phyloP scores from a whole-genome alignment of 1,140 invertebrate genomes.

The Pachypeltis micranthus region DNA sequence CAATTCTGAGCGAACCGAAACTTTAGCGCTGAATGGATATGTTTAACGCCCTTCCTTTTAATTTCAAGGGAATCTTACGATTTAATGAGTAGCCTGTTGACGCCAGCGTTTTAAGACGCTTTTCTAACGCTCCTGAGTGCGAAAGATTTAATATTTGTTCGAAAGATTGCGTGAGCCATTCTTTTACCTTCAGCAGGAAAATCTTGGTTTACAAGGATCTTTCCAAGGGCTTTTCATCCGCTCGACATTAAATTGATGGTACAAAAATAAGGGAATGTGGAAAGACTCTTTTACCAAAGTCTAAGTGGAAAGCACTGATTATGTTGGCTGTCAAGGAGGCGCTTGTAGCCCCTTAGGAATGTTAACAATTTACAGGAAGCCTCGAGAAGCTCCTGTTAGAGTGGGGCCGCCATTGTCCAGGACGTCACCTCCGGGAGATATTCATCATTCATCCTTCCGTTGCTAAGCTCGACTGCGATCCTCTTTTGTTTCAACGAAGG shows the following conservation, averaged over 20 bases:
- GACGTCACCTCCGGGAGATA: slow-evolving; percentile 1
- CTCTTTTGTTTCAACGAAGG: not conserved
- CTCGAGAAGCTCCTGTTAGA: not conserved
- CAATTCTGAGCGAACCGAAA: no score
- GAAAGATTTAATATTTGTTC: no score
- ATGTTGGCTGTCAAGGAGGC: slow-evolving; percentile 7
- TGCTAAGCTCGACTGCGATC: not conserved
- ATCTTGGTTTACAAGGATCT: no score
- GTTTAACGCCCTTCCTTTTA: not conserved
- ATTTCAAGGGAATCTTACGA: no score
- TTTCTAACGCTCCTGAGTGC: no score
- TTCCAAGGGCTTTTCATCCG: no score
- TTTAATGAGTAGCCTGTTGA: no score
- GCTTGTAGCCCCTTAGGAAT: not conserved
- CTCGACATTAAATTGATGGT: not conserved
- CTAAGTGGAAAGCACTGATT: not conserved
- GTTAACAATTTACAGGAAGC: not conserved
- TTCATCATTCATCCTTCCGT: slow-evolving; percentile 3
- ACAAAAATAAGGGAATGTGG: not conserved
- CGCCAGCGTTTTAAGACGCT: no score
- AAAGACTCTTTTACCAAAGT: not conserved
- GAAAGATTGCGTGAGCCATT: no score
- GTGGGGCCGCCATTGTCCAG: not conserved
- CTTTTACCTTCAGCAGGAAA: no score
- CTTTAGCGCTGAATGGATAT: no score